Conservation (phyloP, 1,140 invertebrate species). For the Eupeodes corollae region DNA sequence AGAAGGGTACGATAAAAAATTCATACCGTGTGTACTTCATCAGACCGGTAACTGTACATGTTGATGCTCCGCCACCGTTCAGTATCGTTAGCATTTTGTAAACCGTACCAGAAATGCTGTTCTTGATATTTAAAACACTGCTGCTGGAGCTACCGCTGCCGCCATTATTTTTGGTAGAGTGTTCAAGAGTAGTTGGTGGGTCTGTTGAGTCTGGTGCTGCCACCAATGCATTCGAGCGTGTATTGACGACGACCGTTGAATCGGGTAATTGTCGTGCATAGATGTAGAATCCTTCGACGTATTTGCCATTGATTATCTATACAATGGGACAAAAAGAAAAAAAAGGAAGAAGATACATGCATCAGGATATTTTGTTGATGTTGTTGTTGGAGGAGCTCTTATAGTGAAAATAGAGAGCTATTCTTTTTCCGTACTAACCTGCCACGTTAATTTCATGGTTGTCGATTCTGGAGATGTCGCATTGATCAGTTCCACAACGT, state of each 20-base stretch:
- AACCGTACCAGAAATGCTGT: constrained; percentile 20
- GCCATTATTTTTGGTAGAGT: constrained; percentile 7
- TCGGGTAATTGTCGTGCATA: constrained; percentile 39
- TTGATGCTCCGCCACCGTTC: constrained; percentile 49
- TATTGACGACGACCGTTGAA: constrained; percentile 5
- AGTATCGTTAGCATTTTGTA: constrained; percentile 55
- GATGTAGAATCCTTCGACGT: constrained; percentile 53
- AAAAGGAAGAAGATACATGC: background rate
- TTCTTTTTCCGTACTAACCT: constrained; percentile 41
- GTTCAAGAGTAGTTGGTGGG: constrained; percentile 6
- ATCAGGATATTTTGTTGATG: background rate
- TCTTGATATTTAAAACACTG: constrained; percentile 1
- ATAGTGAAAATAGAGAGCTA: too few species aligned
- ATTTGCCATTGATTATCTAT: constrained; percentile 48
- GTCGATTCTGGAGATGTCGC: constrained; percentile 71
- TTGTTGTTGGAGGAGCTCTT: background rate
- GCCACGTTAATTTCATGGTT: constrained; percentile 74
- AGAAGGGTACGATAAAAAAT: constrained; percentile 67
- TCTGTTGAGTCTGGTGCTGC: constrained; percentile 7
- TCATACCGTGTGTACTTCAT: constrained; percentile 59
- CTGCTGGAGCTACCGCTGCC: background rate
- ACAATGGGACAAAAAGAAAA: constrained; percentile 2
- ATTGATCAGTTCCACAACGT: constrained; percentile 67
- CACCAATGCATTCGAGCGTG: background rate
- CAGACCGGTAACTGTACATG: constrained; percentile 55